These are phyloP conservation scores for Xerus rutilus DNA, from an alignment of 2,797 vertebrate genomes.

Conservation along the genomic window DNA sequence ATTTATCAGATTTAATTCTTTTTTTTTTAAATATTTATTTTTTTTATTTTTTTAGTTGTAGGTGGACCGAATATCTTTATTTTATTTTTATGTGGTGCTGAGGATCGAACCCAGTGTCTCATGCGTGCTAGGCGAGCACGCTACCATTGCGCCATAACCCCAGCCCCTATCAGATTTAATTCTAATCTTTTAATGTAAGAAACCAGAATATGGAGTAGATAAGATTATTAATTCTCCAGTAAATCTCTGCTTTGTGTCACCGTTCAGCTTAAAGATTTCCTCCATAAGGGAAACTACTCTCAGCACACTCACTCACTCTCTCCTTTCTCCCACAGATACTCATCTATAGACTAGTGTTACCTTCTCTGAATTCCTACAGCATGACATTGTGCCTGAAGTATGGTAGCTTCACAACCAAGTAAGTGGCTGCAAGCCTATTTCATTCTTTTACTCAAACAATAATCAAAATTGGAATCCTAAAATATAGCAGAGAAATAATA, in stretches of 20 bases:
- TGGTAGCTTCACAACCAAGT: background rate
- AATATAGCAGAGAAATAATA: background rate
- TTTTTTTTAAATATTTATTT: no score
- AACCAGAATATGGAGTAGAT: background rate
- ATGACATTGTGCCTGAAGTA: background rate
- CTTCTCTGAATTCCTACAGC: background rate
- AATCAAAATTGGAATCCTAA: constrained; percentile 38
- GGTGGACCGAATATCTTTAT: no score
- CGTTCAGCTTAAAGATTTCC: background rate
- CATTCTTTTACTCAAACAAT: background rate
- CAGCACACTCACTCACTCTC: background rate
- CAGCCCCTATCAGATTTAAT: constrained; percentile 32
- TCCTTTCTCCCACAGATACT: background rate
- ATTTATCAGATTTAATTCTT: constrained; percentile 20
- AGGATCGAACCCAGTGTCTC: no score
- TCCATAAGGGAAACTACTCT: background rate
- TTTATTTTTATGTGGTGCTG: no score
- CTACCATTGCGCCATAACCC: no score
- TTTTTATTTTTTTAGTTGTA: no score
- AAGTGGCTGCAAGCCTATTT: background rate
- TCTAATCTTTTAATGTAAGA: constrained; percentile 43
- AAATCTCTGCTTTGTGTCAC: constrained; percentile 26
- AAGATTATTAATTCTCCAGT: background rate
- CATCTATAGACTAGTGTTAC: background rate
- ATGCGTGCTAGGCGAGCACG: no score